phyloP scores from a whole-genome alignment of 2,888 invertebrate genomes.

The Megamerina dolium region DNA sequence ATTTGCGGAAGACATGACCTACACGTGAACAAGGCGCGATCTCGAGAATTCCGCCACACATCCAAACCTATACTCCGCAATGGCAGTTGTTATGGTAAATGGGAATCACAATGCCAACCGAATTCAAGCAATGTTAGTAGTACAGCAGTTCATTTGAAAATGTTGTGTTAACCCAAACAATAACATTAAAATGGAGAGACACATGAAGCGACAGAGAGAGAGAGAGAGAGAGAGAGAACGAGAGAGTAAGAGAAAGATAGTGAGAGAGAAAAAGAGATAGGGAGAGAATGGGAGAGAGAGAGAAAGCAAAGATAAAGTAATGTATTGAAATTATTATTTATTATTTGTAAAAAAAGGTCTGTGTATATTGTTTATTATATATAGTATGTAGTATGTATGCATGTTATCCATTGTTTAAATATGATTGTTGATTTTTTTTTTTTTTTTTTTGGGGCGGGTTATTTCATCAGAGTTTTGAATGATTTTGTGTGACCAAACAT shows the following conservation, averaged over 20 bases:
- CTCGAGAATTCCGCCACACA: conserved; percentile 93
- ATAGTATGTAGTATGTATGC: no score
- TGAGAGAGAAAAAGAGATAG: background rate
- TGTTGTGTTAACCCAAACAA: background rate
- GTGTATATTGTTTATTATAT: no score
- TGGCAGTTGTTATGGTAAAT: no score
- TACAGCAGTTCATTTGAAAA: background rate
- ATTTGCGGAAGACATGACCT: conserved; percentile 95
- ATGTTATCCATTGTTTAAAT: no score
- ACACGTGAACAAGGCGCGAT: conserved; percentile 93
- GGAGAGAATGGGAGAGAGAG: conserved; percentile 13
- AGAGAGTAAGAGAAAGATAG: no score
- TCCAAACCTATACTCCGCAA: conserved; percentile 76
- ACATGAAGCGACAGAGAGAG: background rate
- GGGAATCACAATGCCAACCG: conserved; percentile 2
- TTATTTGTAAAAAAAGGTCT: no score
- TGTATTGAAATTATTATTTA: background rate
- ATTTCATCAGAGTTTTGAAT: no score
- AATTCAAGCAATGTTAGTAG: conserved; percentile 1
- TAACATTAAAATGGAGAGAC: background rate
- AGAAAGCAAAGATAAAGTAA: conserved; percentile 22
- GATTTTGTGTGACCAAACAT: no score
- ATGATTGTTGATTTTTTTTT: no score
- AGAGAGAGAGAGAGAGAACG: no score
- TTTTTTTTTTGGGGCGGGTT: no score